phyloP scores from a whole-genome alignment of 1,140 invertebrate genomes.

The Grapholita molesta region DNA sequence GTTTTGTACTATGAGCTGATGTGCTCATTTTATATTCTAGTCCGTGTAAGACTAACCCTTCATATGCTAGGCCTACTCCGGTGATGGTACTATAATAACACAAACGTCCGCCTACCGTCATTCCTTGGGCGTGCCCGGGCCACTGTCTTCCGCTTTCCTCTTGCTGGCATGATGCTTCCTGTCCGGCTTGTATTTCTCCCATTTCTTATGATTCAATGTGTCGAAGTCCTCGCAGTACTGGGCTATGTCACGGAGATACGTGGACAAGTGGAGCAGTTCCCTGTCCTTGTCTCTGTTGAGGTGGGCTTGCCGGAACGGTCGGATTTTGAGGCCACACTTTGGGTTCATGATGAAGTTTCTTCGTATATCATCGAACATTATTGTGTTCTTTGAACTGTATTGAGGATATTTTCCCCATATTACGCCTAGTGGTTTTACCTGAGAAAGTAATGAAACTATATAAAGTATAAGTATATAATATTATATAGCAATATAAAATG shows the following conservation, averaged over 20 bases:
- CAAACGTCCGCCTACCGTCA: conserved; percentile 39
- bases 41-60: too few relatives aligned
- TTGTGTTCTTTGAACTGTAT: conserved; percentile 94
- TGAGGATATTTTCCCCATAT: conserved; percentile 98
- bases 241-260: conserved; percentile 93
- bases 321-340: conserved; percentile 93
- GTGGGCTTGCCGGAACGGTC: conserved; percentile 94
- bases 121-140: conserved; percentile 49
- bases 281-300: conserved; percentile 90
- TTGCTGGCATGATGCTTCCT: conserved; percentile 63
- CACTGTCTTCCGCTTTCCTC: conserved; percentile 69
- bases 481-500: not conserved
- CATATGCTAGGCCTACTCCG: too few relatives aligned
- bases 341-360: conserved; percentile 99
- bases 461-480: too few relatives aligned
- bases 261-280: conserved; percentile 90
- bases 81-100: not conserved
- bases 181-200: conserved; percentile 90
- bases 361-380: conserved; percentile 99
- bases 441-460: conserved; percentile 51
- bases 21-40: too few relatives aligned
- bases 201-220: conserved; percentile 91
- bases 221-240: conserved; percentile 89
- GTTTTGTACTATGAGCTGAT: too few relatives aligned
- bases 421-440: conserved; percentile 97